Base-by-base conservation (phyloP, 2,888 invertebrate genomes). In the Fragum whitleyi region DNA sequence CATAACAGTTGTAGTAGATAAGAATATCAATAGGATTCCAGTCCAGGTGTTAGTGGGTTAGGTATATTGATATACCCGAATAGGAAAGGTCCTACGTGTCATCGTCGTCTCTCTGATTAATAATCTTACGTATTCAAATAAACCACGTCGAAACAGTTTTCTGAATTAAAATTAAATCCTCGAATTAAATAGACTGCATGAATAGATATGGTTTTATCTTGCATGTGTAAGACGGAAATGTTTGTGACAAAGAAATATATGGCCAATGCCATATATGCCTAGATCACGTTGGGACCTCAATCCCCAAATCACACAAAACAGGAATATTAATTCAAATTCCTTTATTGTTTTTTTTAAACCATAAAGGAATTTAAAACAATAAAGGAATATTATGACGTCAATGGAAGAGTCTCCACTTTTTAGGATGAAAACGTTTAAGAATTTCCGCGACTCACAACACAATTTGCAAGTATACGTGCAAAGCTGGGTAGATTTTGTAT, bases 21-120 rank as follows among this genome's bases (percentile, higher is more conserved):
- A 80, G 47, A 65, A 26, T 51, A 80, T 80, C 80, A 77, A 73
- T 80, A 61, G 47, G 55, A 73, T 69, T 55, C 73, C 70, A 36
- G 47, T 36, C 61, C 80, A 80, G 80, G 80, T 80, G 76, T 76
- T 53, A 53, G 32, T 53, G 36, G 36, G 70, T 9, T 55, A 70
- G 70, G 70, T 55, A 55, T 55, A 32, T 55, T 36, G 57, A 57
- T 57, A 55, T 70, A 36, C 70, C 29, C 70, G 70, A 55, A 70
- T 57, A 57, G 32, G 21, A 42, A 55, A 55, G 70, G 53, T 70
- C 55, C 6, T 53, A 19, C 57, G 55, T 55, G 70, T 70, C 70
- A 57, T 53, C 57, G 32, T 55, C 57, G 55, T 55, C 53, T 57
- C 19, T 11, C 55, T 55, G 70, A 70, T 70, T 32, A 70, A 70